Evolutionary conservation across 2,113 vertebrate species (phyloP), one percentile per base, ranked within the genome.

Genomic region (Micromys minutus): DNA sequence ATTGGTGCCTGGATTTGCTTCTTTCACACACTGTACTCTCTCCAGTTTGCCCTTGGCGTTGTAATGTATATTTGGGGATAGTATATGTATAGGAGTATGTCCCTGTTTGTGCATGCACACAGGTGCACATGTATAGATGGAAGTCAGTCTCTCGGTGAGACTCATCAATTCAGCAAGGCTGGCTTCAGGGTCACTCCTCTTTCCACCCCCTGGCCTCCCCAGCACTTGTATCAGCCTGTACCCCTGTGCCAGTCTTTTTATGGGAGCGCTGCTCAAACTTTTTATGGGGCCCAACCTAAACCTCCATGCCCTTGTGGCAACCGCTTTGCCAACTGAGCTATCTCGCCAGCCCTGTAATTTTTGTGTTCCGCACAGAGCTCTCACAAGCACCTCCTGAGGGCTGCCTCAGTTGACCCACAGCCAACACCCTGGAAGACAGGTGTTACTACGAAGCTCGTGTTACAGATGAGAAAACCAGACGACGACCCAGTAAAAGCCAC

Each of bases 1-100:
- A 21, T 87, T 29, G 13, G 2, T 16, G 24, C 87, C 61, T 89
- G 31, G 55, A 21, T 80, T 72, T 63, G 15, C 52, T 85, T 72
- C 81, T 85, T 88, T 75, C 52, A 86, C 45, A 57, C 45, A 90
- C 63, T n/a, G 3, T 72, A 10, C 45, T 87, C 71, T 95, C 76
- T 92, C 36, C 57, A 81, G 85, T 24, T 22, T 75, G 65, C 26
- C 3, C 50, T 72, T 88, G 17, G 11, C 88, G 90, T 67, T 88
- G 76, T 55, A 0, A 67, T 50, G 39, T 86, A 50, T 50, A 15
- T 45, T 34, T 67, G 84, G 26, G n/a, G 55, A 42, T 7, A 17
- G 19, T n/a, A 11, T n/a, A 36, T 69, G 45, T 36, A 13, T 5
- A 69, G 19, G 42, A 12, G 39, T 45, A 19, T 45, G 4, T 63